Percentiles rank a stretch among this genome's conserved stretches.
Evolutionary conservation across 2,797 vertebrate genomes (phyloP).

Genomic region (Streptopelia turtur): DNA sequence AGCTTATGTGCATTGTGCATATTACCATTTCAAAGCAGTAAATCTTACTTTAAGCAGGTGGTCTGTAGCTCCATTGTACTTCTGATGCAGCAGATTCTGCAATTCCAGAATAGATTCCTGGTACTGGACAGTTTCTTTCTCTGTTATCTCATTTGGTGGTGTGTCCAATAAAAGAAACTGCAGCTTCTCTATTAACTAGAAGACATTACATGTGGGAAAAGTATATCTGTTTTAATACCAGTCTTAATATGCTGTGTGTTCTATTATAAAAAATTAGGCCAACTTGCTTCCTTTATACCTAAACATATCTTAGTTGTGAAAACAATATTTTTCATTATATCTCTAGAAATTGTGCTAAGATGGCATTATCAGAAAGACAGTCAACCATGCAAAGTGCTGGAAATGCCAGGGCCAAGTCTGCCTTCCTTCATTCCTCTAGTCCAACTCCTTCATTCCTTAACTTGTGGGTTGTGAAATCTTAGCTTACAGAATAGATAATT

Average conservation of each 20-base stretch:
- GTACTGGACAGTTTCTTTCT: conserved; percentile 66
- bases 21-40: background rate
- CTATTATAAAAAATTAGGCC: background rate
- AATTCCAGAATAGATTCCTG: conserved; percentile 77
- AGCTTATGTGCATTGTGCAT: fast-evolving
- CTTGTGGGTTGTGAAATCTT: background rate
- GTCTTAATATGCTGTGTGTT: background rate
- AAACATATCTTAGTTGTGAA: background rate
- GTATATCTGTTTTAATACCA: background rate
- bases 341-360: background rate
- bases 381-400: background rate
- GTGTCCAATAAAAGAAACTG: conserved; percentile 79
- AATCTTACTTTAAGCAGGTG: conserved; percentile 85
- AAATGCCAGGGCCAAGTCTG: background rate
- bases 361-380: background rate
- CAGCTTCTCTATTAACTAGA: conserved; percentile 86
- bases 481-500: background rate
- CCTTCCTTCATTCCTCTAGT: background rate
- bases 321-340: background rate
- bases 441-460: background rate
- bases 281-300: background rate
- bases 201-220: background rate
- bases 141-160: conserved; percentile 54
- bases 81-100: conserved; percentile 82
- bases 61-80: conserved; percentile 81